Percentiles rank a stretch among this genome's conserved stretches.
Evolutionary conservation across 2,113 vertebrate species (phyloP).

Genomic region (Meleagris gallopavo): DNA sequence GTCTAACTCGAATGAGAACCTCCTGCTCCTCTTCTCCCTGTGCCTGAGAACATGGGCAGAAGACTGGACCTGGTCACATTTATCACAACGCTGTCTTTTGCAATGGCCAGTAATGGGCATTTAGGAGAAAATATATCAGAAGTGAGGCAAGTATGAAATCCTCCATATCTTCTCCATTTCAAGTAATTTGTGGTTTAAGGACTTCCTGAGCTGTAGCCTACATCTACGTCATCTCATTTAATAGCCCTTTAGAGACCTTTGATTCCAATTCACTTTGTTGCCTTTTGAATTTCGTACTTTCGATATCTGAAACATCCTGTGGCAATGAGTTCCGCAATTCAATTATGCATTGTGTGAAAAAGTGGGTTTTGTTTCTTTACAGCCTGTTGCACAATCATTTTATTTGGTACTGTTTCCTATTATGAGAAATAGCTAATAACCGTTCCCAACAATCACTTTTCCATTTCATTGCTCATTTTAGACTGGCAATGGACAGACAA

Average conservation of each 20-base stretch:
- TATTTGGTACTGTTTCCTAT: background rate
- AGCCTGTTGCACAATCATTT: constrained; percentile 18
- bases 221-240: constrained; percentile 63
- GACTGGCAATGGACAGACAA: background rate
- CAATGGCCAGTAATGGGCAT: background rate
- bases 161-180: constrained; percentile 53
- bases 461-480: constrained; percentile 33
- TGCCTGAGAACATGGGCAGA: background rate
- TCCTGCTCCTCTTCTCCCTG: background rate
- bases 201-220: constrained; percentile 55
- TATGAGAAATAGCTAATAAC: constrained; percentile 11
- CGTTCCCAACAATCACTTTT: constrained; percentile 25
- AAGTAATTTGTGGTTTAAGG: constrained; percentile 67
- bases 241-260: constrained; percentile 52
- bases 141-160: constrained; percentile 44
- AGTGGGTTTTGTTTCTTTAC: constrained; percentile 52
- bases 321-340: background rate
- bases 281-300: constrained; percentile 20
- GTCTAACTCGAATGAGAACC: background rate
- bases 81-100: background rate
- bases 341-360: constrained; percentile 39
- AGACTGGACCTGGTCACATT: background rate
- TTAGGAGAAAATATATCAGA: constrained; percentile 25
- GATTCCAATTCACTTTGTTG: constrained; percentile 36
- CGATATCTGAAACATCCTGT: constrained; percentile 44